Base-by-base conservation (phyloP, 2,888 invertebrate species). In the Apantesis nais region DNA sequence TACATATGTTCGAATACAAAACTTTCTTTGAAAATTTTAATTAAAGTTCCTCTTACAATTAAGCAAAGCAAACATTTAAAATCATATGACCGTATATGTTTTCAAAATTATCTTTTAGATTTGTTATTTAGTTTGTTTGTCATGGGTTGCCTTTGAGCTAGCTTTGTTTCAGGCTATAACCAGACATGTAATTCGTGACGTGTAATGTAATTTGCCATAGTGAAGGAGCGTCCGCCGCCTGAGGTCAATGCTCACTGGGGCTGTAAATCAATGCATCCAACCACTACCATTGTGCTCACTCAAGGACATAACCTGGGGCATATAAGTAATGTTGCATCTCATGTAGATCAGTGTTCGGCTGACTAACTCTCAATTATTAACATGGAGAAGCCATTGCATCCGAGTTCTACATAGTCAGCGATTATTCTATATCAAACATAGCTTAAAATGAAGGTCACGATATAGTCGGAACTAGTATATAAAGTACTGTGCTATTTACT, bases 401-500 rank as follows among this genome's bases (percentile, higher is more conserved):
- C 67, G 70, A 79, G 75, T 76, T 78, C 63, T 73, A 78, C 74
- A 64, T 41, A 73, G 79, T 81, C 79, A 76, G 77, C 79, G 66
- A 31, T 66, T 66, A 44, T 37, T 60, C 31, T 41, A 14, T 61
- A 29, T 63, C 68, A 64, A 68, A 68, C 58, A 41, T 25, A 67
- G 62, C 62, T 44, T 61, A 44, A 67, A 41, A 44, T 61, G 11
- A 29, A 34, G 55, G 66, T 55, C 67, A n/a, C n/a, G n/a, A n/a
- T n/a, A n/a, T n/a, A n/a, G n/a, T n/a, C n/a, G n/a, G n/a, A n/a
- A n/a, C n/a, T n/a, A n/a, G n/a, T n/a, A n/a, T 34, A 34, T 34
- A 34, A 34, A 34, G 34, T 5, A 2, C 34, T 34, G 34, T 5
- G 34, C 34, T 34, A 4, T 34, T 34, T 2, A 34, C n/a, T n/a